Percentiles rank a stretch among this genome's conserved stretches.
Conservation (phyloP, 2,113 vertebrate genomes). For the Paramormyrops kingsleyae region DNA sequence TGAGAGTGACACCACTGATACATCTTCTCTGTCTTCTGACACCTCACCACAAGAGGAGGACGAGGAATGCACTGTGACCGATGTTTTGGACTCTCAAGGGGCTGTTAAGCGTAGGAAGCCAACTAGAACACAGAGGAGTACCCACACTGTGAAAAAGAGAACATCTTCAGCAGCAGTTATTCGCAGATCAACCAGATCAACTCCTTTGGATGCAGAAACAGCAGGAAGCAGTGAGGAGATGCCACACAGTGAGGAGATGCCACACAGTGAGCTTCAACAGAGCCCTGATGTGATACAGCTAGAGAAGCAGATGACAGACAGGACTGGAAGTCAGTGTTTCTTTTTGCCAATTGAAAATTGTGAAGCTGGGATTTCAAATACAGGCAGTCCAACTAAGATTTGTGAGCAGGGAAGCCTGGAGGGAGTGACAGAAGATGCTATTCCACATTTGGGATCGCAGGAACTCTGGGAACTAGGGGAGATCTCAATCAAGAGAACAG, state of each 20-base stretch:
- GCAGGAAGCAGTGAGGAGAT: neutral
- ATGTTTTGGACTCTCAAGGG: neutral
- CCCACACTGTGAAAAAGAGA: neutral
- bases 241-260: neutral
- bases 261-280: neutral
- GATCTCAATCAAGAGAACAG: neutral
- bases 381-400: neutral
- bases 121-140: neutral
- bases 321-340: neutral
- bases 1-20: neutral
- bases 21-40: neutral
- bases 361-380: neutral
- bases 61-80: neutral
- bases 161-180: neutral
- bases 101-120: neutral
- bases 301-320: neutral
- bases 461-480: neutral
- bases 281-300: neutral
- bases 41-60: neutral
- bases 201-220: neutral
- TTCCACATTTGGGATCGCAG: neutral
- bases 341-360: neutral
- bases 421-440: neutral
- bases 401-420: neutral
- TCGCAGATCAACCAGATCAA: neutral